phyloP scores from a whole-genome alignment of 1,140 invertebrate genomes.

The Lerema accius region DNA sequence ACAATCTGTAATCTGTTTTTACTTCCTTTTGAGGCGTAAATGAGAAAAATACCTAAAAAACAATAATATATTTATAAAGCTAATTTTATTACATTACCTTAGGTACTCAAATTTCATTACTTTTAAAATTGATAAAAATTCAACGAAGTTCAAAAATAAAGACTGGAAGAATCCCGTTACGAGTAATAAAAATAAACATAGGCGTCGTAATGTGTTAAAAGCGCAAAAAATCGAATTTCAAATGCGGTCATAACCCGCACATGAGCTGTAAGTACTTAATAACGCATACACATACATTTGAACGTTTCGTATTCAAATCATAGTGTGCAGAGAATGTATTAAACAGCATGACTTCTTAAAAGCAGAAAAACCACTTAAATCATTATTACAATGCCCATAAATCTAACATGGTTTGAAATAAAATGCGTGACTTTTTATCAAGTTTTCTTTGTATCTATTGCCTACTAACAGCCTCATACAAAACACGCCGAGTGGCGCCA shows the following conservation, averaged over 20 bases:
- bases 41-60: too few species aligned
- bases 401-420: conserved; percentile 48
- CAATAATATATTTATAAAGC: too few species aligned
- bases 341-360: conserved; percentile 39
- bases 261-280: conserved; percentile 43
- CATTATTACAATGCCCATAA: conserved; percentile 47
- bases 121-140: too few species aligned
- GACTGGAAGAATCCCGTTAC: background rate
- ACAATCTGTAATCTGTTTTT: too few species aligned
- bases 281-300: conserved; percentile 39
- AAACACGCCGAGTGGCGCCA: background rate
- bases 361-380: conserved; percentile 47
- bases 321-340: conserved; percentile 52
- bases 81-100: too few species aligned
- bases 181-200: background rate
- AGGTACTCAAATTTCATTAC: too few species aligned
- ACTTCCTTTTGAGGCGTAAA: too few species aligned
- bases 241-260: conserved; percentile 49
- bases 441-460: conserved; percentile 23
- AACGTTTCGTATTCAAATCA: conserved; percentile 58
- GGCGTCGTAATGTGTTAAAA: background rate
- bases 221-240: conserved; percentile 38
- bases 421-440: conserved; percentile 39
- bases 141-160: too few species aligned
- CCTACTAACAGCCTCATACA: background rate